These are phyloP conservation scores for Macrosiphum euphorbiae DNA, from an alignment of 2,888 invertebrate species.

Conservation along the genomic window DNA sequence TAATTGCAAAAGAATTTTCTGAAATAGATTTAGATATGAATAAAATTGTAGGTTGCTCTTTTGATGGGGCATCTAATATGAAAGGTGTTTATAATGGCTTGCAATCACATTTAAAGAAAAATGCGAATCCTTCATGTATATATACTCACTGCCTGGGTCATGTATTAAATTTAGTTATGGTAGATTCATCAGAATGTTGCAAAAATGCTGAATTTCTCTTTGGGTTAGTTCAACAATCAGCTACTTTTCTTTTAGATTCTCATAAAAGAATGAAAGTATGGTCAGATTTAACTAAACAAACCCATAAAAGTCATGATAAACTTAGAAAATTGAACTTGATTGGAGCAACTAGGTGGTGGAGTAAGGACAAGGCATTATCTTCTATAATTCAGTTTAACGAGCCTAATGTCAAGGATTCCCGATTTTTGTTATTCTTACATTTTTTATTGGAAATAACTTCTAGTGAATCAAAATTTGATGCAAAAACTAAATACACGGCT, in stretches of 20 bases:
- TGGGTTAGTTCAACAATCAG: conserved; percentile 20
- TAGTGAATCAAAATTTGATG: background rate
- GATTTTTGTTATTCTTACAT: conserved; percentile 12
- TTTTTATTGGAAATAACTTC: conserved; percentile 18
- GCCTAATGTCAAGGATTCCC: background rate
- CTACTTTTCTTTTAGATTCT: background rate
- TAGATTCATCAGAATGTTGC: background rate
- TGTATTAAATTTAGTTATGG: conserved; percentile 8
- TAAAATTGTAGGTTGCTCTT: conserved; percentile 35
- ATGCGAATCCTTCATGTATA: too few relatives aligned
- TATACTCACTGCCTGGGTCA: background rate
- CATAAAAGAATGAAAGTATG: conserved; percentile 38
- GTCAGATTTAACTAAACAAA: conserved; percentile 20
- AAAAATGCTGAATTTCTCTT: conserved; percentile 18
- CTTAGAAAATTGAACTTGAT: conserved; percentile 16
- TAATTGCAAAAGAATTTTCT: background rate
- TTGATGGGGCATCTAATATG: conserved; percentile 55
- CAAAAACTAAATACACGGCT: conserved; percentile 10
- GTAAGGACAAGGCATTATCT: background rate
- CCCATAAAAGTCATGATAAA: conserved; percentile 23
- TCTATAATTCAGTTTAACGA: conserved; percentile 28
- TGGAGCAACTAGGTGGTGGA: conserved; percentile 36
- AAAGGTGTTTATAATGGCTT: conserved; percentile 28
- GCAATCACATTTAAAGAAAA: background rate
- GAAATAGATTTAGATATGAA: background rate